Evolutionary conservation across 2,888 invertebrate genomes (phyloP).

Genomic region (Torymus tubicola): DNA sequence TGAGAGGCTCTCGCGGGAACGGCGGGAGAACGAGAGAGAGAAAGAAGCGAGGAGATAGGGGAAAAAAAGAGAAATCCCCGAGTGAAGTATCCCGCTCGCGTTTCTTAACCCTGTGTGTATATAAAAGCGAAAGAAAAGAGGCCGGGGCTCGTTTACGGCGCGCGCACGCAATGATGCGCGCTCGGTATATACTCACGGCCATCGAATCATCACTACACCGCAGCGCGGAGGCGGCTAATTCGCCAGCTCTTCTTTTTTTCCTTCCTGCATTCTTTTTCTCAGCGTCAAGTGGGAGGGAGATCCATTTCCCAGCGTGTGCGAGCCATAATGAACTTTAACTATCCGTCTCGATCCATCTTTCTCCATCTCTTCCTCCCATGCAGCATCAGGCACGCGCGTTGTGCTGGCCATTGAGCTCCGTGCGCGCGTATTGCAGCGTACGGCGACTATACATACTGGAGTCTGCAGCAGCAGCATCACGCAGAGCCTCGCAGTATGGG

Average conservation of each 20-base stretch:
- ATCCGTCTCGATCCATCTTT: conserved; percentile 42
- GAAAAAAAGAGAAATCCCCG: not conserved
- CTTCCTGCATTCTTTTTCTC: not conserved
- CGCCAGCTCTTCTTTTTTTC: not conserved
- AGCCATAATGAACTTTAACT: conserved; percentile 48
- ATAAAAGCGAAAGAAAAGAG: too few species aligned
- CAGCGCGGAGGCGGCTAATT: conserved; percentile 23
- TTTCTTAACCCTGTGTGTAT: too few species aligned
- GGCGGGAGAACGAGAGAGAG: not conserved
- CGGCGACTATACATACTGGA: too few species aligned
- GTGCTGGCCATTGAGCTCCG: too few species aligned
- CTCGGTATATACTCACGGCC: not conserved
- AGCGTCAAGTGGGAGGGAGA: not conserved
- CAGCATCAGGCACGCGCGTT: too few species aligned
- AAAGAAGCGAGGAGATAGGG: not conserved
- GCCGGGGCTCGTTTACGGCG: not conserved
- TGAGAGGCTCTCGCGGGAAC: not conserved
- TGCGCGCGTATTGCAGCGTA: too few species aligned
- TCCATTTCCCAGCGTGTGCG: too few species aligned
- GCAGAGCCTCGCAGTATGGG: too few species aligned
- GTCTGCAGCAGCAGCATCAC: too few species aligned
- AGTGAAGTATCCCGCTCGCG: not conserved
- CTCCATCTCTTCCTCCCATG: conserved; percentile 7
- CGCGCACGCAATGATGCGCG: not conserved
- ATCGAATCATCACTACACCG: conserved; percentile 10